Base-by-base conservation (phyloP, 2,888 invertebrate genomes). In the Aspidapion aeneum region DNA sequence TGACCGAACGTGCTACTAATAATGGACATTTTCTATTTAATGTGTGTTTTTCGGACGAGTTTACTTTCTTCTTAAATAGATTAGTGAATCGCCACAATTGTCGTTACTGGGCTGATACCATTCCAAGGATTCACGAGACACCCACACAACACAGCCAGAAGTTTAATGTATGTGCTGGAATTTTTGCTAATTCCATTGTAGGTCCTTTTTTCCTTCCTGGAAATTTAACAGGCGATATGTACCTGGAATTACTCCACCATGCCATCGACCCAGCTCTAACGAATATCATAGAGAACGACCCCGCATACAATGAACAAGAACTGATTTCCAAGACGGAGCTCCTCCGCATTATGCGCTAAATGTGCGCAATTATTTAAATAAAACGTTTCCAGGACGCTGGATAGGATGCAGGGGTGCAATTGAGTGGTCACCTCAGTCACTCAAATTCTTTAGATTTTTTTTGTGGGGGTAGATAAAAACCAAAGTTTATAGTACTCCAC, bases 191-290 rank as follows among this genome's bases (percentile, higher is more conserved):
- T 35, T 12, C 3, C 3, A 35, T 35, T 35, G 35, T 35, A 7
- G 35, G 35, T 3, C 12, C 35, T 57, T 21, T 62, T 59, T 60
- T 22, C 60, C n/a, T 65, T 58, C 55, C 57, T 60, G 20, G 22
- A 60, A 65, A 57, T 62, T 60, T 62, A 22, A 65, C 59, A 56
- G 62, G 65, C 21, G 63, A 61, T 21, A 48, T 51, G 54, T 64
- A 64, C 21, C 35, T 66, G 55, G 52, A 65, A 55, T 63, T 63
- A 56, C 56, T 67, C 5, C 18, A 61, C 57, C 18, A 35, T 55
- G 49, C 55, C 54, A 35, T 57, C n/a, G 20, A 64, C 5, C 58
- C 62, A 50, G 57, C 22, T 18, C 20, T 64, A 20, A 59, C 56
- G 16, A n/a, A 63, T 57, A 64, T 58, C 52, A 50, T 58, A 22